These are phyloP conservation scores for Papilio machaon DNA, from an alignment of 1,140 invertebrate species.

Conservation along the genomic window DNA sequence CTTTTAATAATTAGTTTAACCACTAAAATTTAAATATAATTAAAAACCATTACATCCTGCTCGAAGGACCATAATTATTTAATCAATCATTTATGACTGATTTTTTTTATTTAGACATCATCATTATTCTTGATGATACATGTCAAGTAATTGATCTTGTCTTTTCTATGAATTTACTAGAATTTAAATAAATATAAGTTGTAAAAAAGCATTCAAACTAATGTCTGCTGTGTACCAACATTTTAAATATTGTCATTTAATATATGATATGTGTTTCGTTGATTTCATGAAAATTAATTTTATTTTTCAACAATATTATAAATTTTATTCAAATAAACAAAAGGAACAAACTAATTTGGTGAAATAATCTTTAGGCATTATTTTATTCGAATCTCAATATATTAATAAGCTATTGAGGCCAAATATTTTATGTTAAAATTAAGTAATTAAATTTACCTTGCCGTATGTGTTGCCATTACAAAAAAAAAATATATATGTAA, in stretches of 20 bases:
- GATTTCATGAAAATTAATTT: no score
- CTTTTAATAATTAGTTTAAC: background rate
- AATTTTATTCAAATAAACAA: background rate
- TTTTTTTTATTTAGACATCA: background rate
- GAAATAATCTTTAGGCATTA: background rate
- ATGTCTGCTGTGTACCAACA: no score
- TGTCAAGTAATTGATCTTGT: background rate
- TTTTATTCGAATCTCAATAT: background rate
- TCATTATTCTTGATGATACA: background rate
- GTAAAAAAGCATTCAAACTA: no score
- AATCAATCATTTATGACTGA: background rate
- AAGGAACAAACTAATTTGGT: background rate
- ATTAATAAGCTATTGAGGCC: background rate
- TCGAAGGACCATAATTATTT: background rate
- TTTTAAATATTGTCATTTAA: no score
- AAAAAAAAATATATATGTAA: no score
- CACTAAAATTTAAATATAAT: no score
- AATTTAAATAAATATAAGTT: background rate
- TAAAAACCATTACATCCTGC: background rate
- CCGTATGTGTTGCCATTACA: background rate
- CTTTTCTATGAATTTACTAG: background rate
- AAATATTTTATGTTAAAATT: conserved; percentile 4
- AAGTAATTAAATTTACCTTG: background rate
- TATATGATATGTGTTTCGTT: no score
- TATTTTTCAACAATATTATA: no score